These are phyloP conservation scores for Nibea albiflora DNA, from an alignment of 2,113 vertebrate species.

Conservation along the genomic window DNA sequence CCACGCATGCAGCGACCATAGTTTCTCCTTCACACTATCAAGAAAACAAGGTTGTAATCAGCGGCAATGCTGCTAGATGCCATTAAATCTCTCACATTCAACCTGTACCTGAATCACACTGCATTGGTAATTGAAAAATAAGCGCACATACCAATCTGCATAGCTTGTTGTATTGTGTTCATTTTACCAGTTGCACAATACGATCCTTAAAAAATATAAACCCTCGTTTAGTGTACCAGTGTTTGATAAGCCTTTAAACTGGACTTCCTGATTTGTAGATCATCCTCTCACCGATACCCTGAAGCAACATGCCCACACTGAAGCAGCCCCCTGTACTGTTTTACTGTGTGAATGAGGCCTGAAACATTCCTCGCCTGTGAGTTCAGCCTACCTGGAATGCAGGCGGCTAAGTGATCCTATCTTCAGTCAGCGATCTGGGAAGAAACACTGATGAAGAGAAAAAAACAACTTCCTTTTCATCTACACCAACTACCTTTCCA, in stretches of 20 bases:
- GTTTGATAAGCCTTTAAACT: background rate
- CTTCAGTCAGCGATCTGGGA: constrained; percentile 20
- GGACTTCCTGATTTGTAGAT: background rate
- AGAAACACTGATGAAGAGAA: constrained; percentile 1
- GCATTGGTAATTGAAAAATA: background rate
- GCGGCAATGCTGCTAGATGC: too few relatives aligned
- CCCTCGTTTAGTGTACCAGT: background rate
- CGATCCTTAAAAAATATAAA: background rate
- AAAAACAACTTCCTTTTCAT: constrained; percentile 23
- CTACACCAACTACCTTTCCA: constrained; percentile 10
- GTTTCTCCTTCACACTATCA: too few relatives aligned
- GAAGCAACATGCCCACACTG: background rate
- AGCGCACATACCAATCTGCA: background rate
- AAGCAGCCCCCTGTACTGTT: background rate
- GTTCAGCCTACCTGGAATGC: constrained; percentile 73
- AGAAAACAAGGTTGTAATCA: too few relatives aligned
- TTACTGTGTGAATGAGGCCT: constrained; percentile 15
- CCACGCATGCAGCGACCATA: too few relatives aligned
- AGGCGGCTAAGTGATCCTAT: constrained; percentile 61
- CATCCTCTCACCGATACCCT: background rate
- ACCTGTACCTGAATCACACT: background rate
- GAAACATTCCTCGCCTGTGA: constrained; percentile 71
- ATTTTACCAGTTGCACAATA: background rate
- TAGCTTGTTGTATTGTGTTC: background rate
- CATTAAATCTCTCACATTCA: too few relatives aligned